Evolutionary conservation across 2,888 invertebrate species (phyloP), one percentile per base, ranked within the genome.

Genomic region (Pecten maximus): DNA sequence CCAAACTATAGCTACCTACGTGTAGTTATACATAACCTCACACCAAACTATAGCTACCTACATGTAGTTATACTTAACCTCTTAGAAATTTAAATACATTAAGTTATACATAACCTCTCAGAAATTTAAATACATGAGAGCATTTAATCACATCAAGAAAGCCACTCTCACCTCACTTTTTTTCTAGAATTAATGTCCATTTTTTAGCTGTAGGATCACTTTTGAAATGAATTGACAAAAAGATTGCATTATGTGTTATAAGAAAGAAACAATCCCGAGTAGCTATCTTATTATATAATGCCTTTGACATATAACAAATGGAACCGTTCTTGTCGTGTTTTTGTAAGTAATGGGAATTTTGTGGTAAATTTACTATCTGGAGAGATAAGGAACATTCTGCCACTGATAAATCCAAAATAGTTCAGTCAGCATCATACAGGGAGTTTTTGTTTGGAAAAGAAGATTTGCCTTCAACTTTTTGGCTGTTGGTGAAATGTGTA

Each of bases 371-470:
- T 23, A 74, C 35, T n/a, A 0, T 60, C 60, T 23, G 2, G 35
- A 35, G 19, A 35, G 74, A 74, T 74, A 74, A 74, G 74, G 23
- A 74, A 35, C 74, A 74, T 28, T 4, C 15, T 74, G 35, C 74
- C 74, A 74, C 74, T 74, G 74, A 74, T 74, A 35, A 74, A 74
- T 74, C 35, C 4, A 0, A 28, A 74, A 74, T 74, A 74, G 35
- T 74, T 74, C 74, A 74, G 28, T 74, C 74, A 74, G 10, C 74
- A 74, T 28, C 28, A 3, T 35, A 54, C 54, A 74, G 35, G 74
- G 74, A 74, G 74, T 74, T 74, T 74, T 74, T 74, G 35, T 74
- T 23, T 74, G 74, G 74, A 74, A 74, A 74, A 74, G 74, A 74
- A 74, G 10, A 23, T 35, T 35, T 74, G 74, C 74, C 35, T 28